Evolutionary conservation across 2,888 invertebrate genomes (phyloP).

Genomic region (Cataglyphis livida): DNA sequence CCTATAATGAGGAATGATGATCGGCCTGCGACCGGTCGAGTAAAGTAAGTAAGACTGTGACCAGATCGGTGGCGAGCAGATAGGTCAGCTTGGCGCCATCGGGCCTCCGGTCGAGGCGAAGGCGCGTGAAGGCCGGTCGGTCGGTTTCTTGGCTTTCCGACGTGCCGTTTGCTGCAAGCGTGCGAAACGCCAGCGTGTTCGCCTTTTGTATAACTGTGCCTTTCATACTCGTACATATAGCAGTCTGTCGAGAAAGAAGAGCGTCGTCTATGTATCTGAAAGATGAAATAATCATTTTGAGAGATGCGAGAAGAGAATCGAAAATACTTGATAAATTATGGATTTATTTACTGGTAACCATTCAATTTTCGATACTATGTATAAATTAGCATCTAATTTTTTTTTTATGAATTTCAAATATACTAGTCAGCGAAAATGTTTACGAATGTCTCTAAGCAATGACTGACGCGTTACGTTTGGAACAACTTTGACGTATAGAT

Average conservation of each 20-base stretch:
- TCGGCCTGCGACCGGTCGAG: slow-evolving; percentile 42
- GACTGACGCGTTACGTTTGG: not conserved
- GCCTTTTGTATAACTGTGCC: slow-evolving; percentile 15
- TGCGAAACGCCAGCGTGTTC: not conserved
- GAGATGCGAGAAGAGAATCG: not conserved
- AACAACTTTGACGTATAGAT: slow-evolving; percentile 9
- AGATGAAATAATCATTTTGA: not conserved
- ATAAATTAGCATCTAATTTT: not conserved
- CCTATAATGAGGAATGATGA: slow-evolving; percentile 10
- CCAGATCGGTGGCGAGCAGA: slow-evolving; percentile 72
- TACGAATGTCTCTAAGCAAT: not conserved
- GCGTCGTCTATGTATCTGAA: not conserved
- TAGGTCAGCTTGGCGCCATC: slow-evolving; percentile 82
- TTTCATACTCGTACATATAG: not conserved
- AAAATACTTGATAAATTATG: not conserved
- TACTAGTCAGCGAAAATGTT: not conserved
- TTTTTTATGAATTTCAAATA: not conserved
- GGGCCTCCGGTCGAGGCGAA: slow-evolving; percentile 73
- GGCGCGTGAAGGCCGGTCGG: slow-evolving; percentile 77
- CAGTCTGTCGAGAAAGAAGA: not conserved
- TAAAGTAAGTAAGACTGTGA: slow-evolving; percentile 49
- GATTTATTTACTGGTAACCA: not conserved
- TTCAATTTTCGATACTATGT: not conserved
- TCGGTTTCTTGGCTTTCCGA: slow-evolving; percentile 55
- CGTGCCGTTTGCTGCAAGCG: slow-evolving; percentile 32